Evolutionary conservation across 2,888 invertebrate genomes (phyloP), one percentile per base, ranked within the genome.

Genomic region (Cerceris rybyensis): DNA sequence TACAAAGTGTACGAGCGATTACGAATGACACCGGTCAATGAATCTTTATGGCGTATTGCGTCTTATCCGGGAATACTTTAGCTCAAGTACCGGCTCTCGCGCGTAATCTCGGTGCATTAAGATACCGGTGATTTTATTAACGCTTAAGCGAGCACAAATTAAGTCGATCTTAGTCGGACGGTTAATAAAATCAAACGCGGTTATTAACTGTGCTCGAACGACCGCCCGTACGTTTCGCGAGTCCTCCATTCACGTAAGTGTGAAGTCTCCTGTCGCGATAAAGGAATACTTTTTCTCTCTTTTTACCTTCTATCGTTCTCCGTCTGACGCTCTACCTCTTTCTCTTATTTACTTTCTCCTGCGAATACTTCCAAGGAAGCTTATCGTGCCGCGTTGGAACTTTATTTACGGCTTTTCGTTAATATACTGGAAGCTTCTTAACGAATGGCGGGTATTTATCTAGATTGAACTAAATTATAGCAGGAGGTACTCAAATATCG

Each of bases 61-160:
- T 50, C 74, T 75, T 80, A 80, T 80, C 80, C 79, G 52, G 39
- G n/a, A 28, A 68, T 41, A 68, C 67, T 65, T 50, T 57, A 55
- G 9, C 54, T 5, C 42, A 52, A 66, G 72, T 61, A 72, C 72
- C 65, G 78, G 72, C 78, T 77, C 73, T 78, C 74, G 64, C 80
- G 79, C 80, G 79, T 80, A 79, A 80, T 80, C 79, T 78, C 64
- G 75, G 70, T 78, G 75, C 80, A 75, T 72, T 79, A 71, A 79
- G 80, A 81, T 75, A 75, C 67, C 70, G 73, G 67, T 42, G 71
- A 71, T 82, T 84, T 82, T 82, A 80, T 84, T 84, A 85, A 80
- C 77, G 82, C 71, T 77, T 73, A 16, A 54, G 43, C 75, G 75
- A 58, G 60, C 67, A 66, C 73, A 69, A 81, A 83, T 83, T 81